Evolutionary conservation across 2,888 invertebrate genomes (phyloP).

Genomic region (Barypeithes pellucidus): DNA sequence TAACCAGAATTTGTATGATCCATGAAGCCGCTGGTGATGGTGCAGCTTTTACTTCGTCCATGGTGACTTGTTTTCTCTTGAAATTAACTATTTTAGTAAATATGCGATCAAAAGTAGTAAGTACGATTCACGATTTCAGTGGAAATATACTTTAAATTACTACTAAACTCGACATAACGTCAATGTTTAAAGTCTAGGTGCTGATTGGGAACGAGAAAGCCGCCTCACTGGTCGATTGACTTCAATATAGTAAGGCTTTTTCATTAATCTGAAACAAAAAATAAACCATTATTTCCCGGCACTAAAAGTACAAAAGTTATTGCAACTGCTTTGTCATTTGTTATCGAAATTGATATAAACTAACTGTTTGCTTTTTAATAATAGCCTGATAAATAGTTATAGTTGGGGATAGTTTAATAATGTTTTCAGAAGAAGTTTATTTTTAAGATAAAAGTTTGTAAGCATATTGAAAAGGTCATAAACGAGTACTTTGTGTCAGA

Average conservation of each 20-base stretch:
- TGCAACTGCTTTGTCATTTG: not conserved
- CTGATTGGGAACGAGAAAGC: constrained; percentile 35
- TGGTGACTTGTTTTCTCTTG: not conserved
- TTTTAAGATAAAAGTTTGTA: constrained; percentile 20
- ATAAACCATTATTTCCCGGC: constrained; percentile 15
- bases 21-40: constrained; percentile 1
- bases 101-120: not conserved
- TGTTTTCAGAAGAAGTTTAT: constrained; percentile 27
- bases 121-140: not conserved
- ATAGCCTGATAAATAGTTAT: constrained; percentile 23
- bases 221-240: constrained; percentile 27
- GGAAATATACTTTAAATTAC: constrained; percentile 14
- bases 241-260: constrained; percentile 33
- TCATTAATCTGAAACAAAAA: constrained; percentile 45
- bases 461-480: not conserved
- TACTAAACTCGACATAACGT: constrained; percentile 16
- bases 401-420: constrained; percentile 9
- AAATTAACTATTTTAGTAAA: not conserved
- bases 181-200: constrained; percentile 16
- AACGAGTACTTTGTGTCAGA: not conserved
- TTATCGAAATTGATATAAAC: constrained; percentile 43
- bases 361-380: constrained; percentile 34
- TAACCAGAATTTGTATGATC: constrained; percentile 48
- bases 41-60: constrained; percentile 14
- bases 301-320: constrained; percentile 11